Conservation (phyloP, 35 echinoderm and acorn worm species). For the Antedon bifida region DNA sequence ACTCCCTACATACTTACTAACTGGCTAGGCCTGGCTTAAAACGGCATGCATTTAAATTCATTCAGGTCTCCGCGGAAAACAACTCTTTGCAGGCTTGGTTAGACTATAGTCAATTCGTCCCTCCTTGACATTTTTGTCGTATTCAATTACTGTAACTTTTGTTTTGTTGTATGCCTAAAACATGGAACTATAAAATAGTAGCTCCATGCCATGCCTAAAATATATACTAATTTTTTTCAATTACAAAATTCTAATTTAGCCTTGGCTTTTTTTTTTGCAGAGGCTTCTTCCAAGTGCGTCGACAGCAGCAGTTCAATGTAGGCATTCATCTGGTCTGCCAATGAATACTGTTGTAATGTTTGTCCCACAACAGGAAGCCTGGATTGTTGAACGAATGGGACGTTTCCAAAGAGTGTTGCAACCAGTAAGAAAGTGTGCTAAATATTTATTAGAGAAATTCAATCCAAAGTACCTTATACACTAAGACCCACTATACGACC, state of each 20-base stretch:
- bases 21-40: too few species aligned
- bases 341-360: constrained; percentile 81
- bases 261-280: neutral
- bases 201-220: neutral
- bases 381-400: constrained; percentile 94
- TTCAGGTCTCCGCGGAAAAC: too few species aligned
- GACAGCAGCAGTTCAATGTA: neutral
- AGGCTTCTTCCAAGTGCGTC: neutral
- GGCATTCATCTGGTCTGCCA: constrained; percentile 8
- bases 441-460: neutral
- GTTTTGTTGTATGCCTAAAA: too few species aligned
- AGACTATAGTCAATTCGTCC: too few species aligned
- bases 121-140: too few species aligned
- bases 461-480: neutral
- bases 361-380: constrained; percentile 96
- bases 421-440: constrained; percentile 40
- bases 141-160: too few species aligned
- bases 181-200: too few species aligned
- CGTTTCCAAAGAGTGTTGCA: constrained; percentile 63
- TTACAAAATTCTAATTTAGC: too few species aligned
- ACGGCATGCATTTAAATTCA: too few species aligned
- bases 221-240: neutral
- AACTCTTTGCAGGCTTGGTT: too few species aligned
- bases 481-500: neutral
- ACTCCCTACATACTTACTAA: too few species aligned